Conservation (phyloP, 2,888 invertebrate genomes). For the Macroteleia sp. region DNA sequence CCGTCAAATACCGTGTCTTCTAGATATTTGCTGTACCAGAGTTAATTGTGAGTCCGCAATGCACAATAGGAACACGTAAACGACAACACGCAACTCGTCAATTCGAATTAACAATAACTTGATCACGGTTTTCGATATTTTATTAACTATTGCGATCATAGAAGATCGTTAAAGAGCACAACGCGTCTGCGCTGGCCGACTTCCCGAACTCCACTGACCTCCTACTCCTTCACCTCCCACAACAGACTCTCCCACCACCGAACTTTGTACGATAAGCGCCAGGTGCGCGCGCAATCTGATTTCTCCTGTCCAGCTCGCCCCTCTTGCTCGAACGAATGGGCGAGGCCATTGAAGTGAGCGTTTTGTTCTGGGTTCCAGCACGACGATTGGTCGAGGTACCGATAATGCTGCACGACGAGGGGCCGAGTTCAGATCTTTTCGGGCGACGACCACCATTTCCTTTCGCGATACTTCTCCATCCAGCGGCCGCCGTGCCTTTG, state of each 20-base stretch:
- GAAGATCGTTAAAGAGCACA: constrained; percentile 69
- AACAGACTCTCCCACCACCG: constrained; percentile 76
- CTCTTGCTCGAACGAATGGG: constrained; percentile 40
- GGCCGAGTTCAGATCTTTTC: constrained; percentile 60
- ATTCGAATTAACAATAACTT: background rate
- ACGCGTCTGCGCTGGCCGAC: constrained; percentile 84
- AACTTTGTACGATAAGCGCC: constrained; percentile 76
- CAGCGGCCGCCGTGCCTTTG: constrained; percentile 49
- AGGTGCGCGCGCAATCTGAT: constrained; percentile 82
- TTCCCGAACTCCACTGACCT: constrained; percentile 83
- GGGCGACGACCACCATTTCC: constrained; percentile 64
- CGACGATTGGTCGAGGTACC: constrained; percentile 48
- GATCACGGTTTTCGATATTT: constrained; percentile 28
- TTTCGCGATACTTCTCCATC: constrained; percentile 61
- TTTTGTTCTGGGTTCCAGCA: constrained; percentile 10
- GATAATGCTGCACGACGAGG: constrained; percentile 56
- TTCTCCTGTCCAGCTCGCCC: constrained; percentile 82
- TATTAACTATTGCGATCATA: constrained; percentile 39
- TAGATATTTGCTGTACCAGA: no score
- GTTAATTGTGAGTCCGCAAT: background rate
- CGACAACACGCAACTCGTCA: background rate
- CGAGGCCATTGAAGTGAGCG: constrained; percentile 43
- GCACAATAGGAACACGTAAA: background rate
- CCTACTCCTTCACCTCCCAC: constrained; percentile 82
- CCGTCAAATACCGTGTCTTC: background rate